Evolutionary conservation across 2,797 vertebrate genomes (phyloP), one percentile per base, ranked within the genome.

Genomic region (Myoxocephalus aenaeus): DNA sequence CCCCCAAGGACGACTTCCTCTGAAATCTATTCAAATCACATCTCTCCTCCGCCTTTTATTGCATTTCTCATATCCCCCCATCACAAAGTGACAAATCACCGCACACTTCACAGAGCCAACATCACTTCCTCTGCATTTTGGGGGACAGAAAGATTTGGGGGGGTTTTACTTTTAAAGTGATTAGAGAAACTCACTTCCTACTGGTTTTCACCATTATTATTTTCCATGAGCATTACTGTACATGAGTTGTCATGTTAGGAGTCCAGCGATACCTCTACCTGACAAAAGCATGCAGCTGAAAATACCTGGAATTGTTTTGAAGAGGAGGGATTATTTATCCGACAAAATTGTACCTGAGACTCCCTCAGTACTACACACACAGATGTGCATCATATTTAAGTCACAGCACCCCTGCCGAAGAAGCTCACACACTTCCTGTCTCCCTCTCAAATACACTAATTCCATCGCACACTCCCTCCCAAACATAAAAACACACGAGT

Each of bases 11-110:
- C 67, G 71, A 89, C 92, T 92, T 92, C 90, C 94, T 91, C 93
- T 86, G 86, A 95, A 95, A 95, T 95, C 95, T 95, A 95, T 95
- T 95, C 94, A 95, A 95, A 95, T 95, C 94, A 91, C 93, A 95
- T 96, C 94, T 94, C 94, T 92, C 92, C 92, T 89, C 91, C 78
- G 87, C 94, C 91, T 95, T 95, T 95, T 95, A 95, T 95, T 95
- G 94, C 95, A 95, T 95, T 95, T 93, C 94, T 93, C 94, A 93
- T 93, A 94, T 93, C 92, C 90, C 89, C 92, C 90, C 88, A 89
- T 94, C 94, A 94, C 93, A 94, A 94, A 93, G 94, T 95, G 94
- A 96, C 94, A 96, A 95, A 95, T 95, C 94, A 94, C 94, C 94
- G 89, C 93, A 92, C 91, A 91, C 92, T 92, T 86, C 89, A 87